Conservation (phyloP, 2,113 vertebrate species). For the Sebastes schlegelii region DNA sequence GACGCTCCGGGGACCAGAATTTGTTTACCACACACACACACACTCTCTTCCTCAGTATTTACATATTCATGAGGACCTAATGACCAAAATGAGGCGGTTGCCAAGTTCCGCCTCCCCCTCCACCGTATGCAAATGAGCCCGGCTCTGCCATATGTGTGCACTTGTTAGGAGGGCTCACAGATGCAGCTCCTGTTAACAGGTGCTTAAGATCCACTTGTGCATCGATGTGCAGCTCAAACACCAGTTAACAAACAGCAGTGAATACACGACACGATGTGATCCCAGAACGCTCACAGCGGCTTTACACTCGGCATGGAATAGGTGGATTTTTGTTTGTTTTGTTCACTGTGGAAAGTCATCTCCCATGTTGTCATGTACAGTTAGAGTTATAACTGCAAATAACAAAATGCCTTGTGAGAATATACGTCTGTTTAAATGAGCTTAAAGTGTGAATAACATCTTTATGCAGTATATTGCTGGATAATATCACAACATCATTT, state of each 20-base stretch:
- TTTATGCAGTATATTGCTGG: background rate
- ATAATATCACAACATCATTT: background rate
- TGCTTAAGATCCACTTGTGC: constrained; percentile 25
- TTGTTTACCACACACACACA: constrained; percentile 15
- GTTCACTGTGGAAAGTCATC: background rate
- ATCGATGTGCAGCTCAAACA: constrained; percentile 20
- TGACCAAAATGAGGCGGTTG: constrained; percentile 67
- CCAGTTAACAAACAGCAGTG: background rate
- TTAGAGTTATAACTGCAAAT: background rate
- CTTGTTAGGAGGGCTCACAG: constrained; percentile 60
- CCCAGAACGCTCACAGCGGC: background rate
- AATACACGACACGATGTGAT: background rate
- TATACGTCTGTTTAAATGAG: background rate
- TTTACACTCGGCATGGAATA: background rate
- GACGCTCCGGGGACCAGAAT: background rate
- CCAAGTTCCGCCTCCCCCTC: constrained; percentile 68
- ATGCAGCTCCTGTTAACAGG: constrained; percentile 40
- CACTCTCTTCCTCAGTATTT: constrained; percentile 12
- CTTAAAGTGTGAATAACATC: background rate
- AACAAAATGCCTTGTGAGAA: background rate
- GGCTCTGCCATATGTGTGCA: constrained; percentile 49
- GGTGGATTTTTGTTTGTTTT: background rate
- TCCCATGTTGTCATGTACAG: background rate
- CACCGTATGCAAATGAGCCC: constrained; percentile 65
- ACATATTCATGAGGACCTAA: constrained; percentile 74